Percentiles rank a stretch among this genome's conserved stretches.
Evolutionary conservation across 2,888 invertebrate genomes (phyloP).

Genomic region (Drosophila mimetica): DNA sequence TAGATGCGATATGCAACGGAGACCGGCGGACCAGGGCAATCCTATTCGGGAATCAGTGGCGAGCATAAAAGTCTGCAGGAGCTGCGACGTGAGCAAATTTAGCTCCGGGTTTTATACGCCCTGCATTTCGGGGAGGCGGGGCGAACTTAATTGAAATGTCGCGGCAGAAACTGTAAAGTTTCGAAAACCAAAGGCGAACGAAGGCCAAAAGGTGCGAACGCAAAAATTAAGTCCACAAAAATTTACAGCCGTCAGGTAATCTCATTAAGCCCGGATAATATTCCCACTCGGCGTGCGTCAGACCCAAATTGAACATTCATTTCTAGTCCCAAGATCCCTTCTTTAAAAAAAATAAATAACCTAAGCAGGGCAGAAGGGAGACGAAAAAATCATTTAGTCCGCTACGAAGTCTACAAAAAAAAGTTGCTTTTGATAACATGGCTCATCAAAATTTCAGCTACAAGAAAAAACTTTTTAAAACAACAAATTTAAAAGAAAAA

Average conservation of each 20-base stretch:
- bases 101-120: conserved; percentile 32
- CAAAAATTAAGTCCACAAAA: conserved; percentile 63
- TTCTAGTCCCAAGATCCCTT: conserved; percentile 25
- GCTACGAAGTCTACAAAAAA: conserved; percentile 41
- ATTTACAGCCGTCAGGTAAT: conserved; percentile 73
- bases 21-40: conserved; percentile 27
- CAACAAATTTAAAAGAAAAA: conserved; percentile 51
- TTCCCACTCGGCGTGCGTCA: conserved; percentile 55
- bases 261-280: conserved; percentile 69
- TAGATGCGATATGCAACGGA: conserved; percentile 77
- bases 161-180: conserved; percentile 61
- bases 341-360: conserved; percentile 26
- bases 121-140: conserved; percentile 1
- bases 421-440: conserved; percentile 63
- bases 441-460: conserved; percentile 73
- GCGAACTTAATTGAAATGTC: conserved; percentile 73
- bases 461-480: conserved; percentile 77
- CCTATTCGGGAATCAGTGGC: conserved; percentile 63
- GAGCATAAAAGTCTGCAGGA: conserved; percentile 73
- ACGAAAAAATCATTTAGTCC: conserved; percentile 32
- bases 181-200: conserved; percentile 29
- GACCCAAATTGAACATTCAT: conserved; percentile 62
- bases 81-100: conserved; percentile 81
- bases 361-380: conserved; percentile 10
- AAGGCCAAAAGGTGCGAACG: conserved; percentile 56